Conservation (phyloP, 2,113 vertebrate genomes). For the Gadus chalcogrammus region DNA sequence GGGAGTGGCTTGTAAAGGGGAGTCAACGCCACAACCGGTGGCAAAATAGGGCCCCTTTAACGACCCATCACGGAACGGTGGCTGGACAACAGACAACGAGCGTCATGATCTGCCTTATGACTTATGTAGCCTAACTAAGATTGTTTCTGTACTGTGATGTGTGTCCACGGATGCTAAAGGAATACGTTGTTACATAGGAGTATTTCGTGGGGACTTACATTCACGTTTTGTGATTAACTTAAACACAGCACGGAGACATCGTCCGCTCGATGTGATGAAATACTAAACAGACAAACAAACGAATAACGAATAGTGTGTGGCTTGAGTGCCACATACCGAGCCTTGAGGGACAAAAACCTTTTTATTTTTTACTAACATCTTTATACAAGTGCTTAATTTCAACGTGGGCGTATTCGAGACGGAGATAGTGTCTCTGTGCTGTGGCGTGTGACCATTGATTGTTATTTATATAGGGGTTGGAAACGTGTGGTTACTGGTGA, state of each 20-base stretch:
- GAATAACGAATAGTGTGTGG: slow-evolving; percentile 24
- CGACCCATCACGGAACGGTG: slow-evolving; percentile 34
- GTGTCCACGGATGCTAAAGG: slow-evolving; percentile 61
- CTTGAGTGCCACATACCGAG: not conserved
- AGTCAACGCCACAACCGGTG: too few relatives aligned
- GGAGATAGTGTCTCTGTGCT: slow-evolving; percentile 67
- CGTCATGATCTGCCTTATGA: slow-evolving; percentile 62
- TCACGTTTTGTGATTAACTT: slow-evolving; percentile 55
- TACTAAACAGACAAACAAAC: slow-evolving; percentile 35
- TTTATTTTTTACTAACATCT: too few relatives aligned
- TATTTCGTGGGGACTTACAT: slow-evolving; percentile 39
- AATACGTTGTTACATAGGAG: slow-evolving; percentile 71
- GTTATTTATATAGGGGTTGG: slow-evolving; percentile 71
- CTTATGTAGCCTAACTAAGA: slow-evolving; percentile 59
- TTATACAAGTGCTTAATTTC: not conserved
- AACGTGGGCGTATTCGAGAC: not conserved
- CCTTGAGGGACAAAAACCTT: not conserved
- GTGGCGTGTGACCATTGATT: slow-evolving; percentile 68
- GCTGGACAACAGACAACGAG: slow-evolving; percentile 56
- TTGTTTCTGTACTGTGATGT: slow-evolving; percentile 63
- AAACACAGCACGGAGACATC: slow-evolving; percentile 58
- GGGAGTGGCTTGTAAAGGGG: too few relatives aligned
- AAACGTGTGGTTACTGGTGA: slow-evolving; percentile 31
- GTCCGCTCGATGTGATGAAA: slow-evolving; percentile 22
- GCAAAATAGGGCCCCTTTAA: slow-evolving; percentile 19